Evolutionary conservation across 2,888 invertebrate genomes (phyloP).

Genomic region (Mesodorylaimus sp.): DNA sequence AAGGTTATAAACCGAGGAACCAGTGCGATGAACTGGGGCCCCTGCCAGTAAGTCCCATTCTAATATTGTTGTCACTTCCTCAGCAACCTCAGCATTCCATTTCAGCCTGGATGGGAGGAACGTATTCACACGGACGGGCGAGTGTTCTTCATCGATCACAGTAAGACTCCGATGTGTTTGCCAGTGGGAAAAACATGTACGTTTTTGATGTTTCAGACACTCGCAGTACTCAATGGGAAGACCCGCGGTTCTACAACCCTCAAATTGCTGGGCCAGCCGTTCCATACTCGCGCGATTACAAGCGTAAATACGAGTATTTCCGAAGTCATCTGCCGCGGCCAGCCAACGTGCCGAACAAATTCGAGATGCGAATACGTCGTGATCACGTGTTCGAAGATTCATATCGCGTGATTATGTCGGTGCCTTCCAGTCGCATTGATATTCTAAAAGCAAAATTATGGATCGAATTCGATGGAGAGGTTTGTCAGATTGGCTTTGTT

Average conservation of each 20-base stretch:
- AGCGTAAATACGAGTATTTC: slow-evolving; percentile 94
- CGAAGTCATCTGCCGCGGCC: slow-evolving; percentile 88
- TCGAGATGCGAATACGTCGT: slow-evolving; percentile 76
- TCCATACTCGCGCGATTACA: slow-evolving; percentile 94
- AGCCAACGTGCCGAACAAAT: slow-evolving; percentile 86
- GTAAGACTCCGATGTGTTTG: slow-evolving; percentile 42
- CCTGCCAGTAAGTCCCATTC: slow-evolving; percentile 54
- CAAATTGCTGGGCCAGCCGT: slow-evolving; percentile 90
- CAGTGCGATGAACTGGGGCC: slow-evolving; percentile 64
- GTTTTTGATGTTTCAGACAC: slow-evolving; percentile 34
- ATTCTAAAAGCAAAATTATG: slow-evolving; percentile 88
- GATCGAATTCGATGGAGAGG: slow-evolving; percentile 96
- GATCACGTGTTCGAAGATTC: slow-evolving; percentile 88
- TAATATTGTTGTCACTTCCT: no score
- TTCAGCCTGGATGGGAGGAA: slow-evolving; percentile 85
- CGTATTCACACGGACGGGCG: slow-evolving; percentile 82
- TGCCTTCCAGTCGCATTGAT: slow-evolving; percentile 46
- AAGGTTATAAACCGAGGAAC: slow-evolving; percentile 4
- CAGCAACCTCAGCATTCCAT: slow-evolving; percentile 16
- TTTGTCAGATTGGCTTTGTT: slow-evolving; percentile 26
- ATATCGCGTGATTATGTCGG: slow-evolving; percentile 76
- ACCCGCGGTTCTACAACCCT: slow-evolving; percentile 61
- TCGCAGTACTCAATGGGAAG: slow-evolving; percentile 95
- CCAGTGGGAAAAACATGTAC: not conserved
- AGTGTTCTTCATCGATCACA: slow-evolving; percentile 96